Evolutionary conservation across 2,888 invertebrate species (phyloP).

Genomic region (Yponomeuta sedellus): DNA sequence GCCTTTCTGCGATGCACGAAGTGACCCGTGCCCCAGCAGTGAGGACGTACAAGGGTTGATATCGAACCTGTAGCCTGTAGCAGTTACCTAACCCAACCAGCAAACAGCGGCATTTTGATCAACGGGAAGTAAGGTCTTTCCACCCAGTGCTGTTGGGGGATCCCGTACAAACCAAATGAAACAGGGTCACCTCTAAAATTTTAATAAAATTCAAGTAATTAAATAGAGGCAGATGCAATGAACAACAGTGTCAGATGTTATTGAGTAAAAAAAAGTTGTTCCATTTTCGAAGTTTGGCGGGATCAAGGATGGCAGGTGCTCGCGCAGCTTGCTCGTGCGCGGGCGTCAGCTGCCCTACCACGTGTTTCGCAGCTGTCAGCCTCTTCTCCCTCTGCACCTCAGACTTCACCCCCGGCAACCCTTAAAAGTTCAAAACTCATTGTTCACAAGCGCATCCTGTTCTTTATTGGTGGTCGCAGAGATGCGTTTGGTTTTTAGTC

Average conservation of each 20-base stretch:
- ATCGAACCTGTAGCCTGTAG: too few species aligned
- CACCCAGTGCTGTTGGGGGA: too few species aligned
- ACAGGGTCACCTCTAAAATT: too few species aligned
- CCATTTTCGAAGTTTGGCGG: slow-evolving; percentile 44
- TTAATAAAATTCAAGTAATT: neutral
- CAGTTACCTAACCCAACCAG: too few species aligned
- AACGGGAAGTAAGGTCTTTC: too few species aligned
- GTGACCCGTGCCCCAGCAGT: too few species aligned
- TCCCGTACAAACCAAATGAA: too few species aligned
- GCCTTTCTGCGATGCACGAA: too few species aligned
- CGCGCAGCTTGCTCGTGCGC: slow-evolving; percentile 64
- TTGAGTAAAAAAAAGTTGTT: slow-evolving; percentile 11
- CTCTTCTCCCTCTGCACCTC: slow-evolving; percentile 38
- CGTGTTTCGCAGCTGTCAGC: slow-evolving; percentile 67
- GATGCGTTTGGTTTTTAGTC: neutral
- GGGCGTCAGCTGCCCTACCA: slow-evolving; percentile 64
- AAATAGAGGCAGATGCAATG: slow-evolving; percentile 1
- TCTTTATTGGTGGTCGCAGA: neutral
- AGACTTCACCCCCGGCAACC: slow-evolving; percentile 20
- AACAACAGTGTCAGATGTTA: slow-evolving; percentile 7
- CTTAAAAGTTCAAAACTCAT: neutral
- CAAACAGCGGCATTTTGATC: too few species aligned
- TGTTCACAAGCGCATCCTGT: slow-evolving; percentile 8
- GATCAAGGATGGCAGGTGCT: slow-evolving; percentile 41
- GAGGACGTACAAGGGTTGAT: too few species aligned